Conservation (phyloP, 2,113 vertebrate genomes). For the Picathartes gymnocephalus region DNA sequence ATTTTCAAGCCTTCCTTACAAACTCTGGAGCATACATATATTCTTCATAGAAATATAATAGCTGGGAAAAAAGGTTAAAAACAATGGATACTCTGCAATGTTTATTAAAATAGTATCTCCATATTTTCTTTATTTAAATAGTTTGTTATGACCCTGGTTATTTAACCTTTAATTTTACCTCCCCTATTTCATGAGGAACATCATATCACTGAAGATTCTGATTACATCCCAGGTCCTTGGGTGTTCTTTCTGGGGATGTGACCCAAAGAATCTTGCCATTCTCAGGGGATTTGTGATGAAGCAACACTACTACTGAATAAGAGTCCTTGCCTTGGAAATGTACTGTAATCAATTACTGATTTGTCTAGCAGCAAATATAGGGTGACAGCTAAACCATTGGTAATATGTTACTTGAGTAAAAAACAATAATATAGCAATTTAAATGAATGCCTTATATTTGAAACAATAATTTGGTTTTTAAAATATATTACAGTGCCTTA, state of each 20-base stretch:
- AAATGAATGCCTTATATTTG: background rate
- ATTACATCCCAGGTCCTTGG: background rate
- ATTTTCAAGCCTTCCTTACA: background rate
- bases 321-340: background rate
- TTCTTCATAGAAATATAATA: background rate
- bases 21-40: background rate
- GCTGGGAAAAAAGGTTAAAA: background rate
- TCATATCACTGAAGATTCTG: background rate
- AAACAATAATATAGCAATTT: background rate
- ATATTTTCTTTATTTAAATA: background rate
- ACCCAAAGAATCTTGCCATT: background rate
- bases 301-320: background rate
- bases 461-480: background rate
- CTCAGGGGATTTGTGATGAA: background rate
- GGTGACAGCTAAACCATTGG: background rate
- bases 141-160: background rate
- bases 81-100: background rate
- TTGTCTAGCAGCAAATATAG: background rate
- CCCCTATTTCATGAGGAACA: background rate
- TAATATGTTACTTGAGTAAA: background rate
- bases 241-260: background rate
- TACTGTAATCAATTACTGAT: background rate
- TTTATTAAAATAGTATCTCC: background rate
- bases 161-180: background rate
- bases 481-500: background rate